These are phyloP conservation scores for Bellardia bayeri DNA, from an alignment of 2,888 invertebrate species.

Conservation along the genomic window DNA sequence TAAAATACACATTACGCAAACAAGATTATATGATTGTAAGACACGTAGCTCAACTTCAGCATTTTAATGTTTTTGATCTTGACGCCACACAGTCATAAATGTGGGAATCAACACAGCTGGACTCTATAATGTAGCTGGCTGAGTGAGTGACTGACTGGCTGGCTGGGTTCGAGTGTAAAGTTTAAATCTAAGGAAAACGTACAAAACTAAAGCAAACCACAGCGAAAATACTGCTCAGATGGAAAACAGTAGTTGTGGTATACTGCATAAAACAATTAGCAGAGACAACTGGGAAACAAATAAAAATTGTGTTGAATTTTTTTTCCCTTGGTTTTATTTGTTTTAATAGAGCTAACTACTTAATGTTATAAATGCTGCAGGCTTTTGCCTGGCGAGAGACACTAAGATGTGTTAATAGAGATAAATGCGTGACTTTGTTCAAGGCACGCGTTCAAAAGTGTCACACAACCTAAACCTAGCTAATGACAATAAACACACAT, in stretches of 20 bases:
- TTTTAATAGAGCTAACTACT: constrained; percentile 52
- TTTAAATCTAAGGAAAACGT: constrained; percentile 22
- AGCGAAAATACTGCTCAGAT: constrained; percentile 5
- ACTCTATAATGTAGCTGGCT: not conserved
- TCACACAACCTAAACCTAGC: constrained; percentile 28
- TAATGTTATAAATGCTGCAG: constrained; percentile 46
- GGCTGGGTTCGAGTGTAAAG: constrained; percentile 10
- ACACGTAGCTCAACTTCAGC: constrained; percentile 68
- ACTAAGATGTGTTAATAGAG: constrained; percentile 70
- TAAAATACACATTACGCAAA: constrained; percentile 67
- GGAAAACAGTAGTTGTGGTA: constrained; percentile 24
- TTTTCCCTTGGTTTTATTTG: constrained; percentile 13
- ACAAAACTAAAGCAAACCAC: constrained; percentile 26
- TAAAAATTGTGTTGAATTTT: constrained; percentile 50
- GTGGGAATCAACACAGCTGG: constrained; percentile 72
- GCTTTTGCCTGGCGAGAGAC: constrained; percentile 51
- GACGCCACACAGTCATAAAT: constrained; percentile 71
- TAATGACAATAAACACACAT: constrained; percentile 8
- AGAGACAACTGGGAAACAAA: constrained; percentile 66
- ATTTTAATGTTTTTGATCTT: constrained; percentile 72
- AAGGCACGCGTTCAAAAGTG: constrained; percentile 72
- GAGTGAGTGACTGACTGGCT: too few relatives aligned
- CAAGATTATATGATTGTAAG: constrained; percentile 69
- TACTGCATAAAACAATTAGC: constrained; percentile 66
- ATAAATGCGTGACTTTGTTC: constrained; percentile 74